phyloP scores from a whole-genome alignment of 2,797 vertebrate species.

The Zalophus californianus region DNA sequence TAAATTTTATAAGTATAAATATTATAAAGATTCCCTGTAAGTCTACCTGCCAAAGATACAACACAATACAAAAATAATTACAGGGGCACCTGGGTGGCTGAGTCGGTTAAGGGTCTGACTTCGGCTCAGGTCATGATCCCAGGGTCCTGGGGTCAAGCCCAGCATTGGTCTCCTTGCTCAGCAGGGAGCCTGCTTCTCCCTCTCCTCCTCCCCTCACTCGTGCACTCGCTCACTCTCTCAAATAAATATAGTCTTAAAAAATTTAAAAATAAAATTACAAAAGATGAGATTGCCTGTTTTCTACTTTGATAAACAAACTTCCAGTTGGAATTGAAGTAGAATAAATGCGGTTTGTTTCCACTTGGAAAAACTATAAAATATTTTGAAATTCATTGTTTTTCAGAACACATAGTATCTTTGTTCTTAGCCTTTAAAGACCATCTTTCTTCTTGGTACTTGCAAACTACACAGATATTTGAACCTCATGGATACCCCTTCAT shows the following conservation, averaged over 20 bases:
- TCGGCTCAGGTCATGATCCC: neutral
- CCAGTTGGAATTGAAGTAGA: neutral
- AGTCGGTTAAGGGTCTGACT: neutral
- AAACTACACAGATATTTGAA: neutral
- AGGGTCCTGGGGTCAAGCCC: neutral
- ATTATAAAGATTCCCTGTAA: neutral
- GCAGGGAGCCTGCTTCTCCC: neutral
- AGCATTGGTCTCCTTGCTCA: neutral
- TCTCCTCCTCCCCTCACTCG: neutral
- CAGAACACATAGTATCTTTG: neutral
- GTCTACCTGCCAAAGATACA: neutral
- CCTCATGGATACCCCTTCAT: neutral
- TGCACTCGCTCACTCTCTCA: neutral
- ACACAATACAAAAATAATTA: neutral
- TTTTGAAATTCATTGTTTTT: neutral
- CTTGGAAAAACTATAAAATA: neutral
- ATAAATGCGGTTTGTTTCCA: neutral
- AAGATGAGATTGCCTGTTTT: neutral
- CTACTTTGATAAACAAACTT: neutral
- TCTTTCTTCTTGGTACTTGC: neutral
- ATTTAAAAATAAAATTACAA: neutral
- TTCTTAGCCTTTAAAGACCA: neutral
- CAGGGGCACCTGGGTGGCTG: neutral
- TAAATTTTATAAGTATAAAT: slow-evolving; percentile 8
- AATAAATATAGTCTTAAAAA: neutral